Conservation (phyloP, 2,113 vertebrate species). For the Odontophorus gujanensis region DNA sequence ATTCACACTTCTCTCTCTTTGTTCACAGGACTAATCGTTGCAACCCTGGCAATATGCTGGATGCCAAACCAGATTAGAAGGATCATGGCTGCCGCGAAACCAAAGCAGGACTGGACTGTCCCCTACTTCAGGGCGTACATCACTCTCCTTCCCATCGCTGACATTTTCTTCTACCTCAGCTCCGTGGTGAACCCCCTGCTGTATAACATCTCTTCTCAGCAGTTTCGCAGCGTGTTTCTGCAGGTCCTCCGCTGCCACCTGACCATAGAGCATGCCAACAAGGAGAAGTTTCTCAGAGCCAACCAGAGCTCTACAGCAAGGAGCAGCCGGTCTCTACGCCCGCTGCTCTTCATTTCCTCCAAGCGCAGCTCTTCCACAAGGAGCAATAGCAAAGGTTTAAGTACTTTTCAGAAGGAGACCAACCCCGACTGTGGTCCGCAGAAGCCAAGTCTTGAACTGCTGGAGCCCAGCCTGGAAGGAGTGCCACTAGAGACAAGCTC, state of each 20-base stretch:
- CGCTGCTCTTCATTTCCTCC: conserved; percentile 71
- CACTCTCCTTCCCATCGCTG: conserved; percentile 84
- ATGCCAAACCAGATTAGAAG: conserved; percentile 91
- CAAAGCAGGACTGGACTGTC: conserved; percentile 85
- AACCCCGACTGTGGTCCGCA: not conserved
- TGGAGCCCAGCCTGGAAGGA: not conserved
- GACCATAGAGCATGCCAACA: conserved; percentile 85
- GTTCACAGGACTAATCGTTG: conserved; percentile 87
- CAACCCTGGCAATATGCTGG: conserved; percentile 88
- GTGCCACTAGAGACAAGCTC: not conserved
- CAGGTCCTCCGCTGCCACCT: conserved; percentile 88
- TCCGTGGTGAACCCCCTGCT: conserved; percentile 94
- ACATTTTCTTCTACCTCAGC: conserved; percentile 96
- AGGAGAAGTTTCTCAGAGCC: conserved; percentile 62
- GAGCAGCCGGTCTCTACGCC: conserved; percentile 35
- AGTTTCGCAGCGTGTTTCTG: conserved; percentile 89
- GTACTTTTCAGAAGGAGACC: conserved; percentile 69
- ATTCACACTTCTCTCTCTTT: not conserved
- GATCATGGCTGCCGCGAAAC: conserved; percentile 88
- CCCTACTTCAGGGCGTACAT: conserved; percentile 84
- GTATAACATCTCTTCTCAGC: conserved; percentile 92
- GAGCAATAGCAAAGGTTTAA: conserved; percentile 44
- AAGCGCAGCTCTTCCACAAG: conserved; percentile 3
- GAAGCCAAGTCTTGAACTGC: not conserved
- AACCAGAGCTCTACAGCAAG: not conserved